Base-by-base conservation (phyloP, 2,797 vertebrate genomes). In the Sardinella longiceps region DNA sequence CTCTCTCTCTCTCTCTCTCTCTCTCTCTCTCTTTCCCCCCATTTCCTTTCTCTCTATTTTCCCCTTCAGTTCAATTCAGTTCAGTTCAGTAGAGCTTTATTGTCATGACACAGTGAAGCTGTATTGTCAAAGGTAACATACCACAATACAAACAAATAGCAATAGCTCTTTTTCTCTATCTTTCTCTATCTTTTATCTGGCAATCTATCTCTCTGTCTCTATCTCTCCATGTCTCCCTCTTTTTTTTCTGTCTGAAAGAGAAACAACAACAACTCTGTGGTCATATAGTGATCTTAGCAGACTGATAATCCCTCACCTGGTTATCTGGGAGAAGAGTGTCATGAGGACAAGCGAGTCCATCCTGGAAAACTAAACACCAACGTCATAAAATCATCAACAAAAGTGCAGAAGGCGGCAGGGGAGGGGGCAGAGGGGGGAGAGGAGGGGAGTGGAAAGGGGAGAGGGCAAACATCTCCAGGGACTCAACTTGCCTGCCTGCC, bases 31-130 rank as follows among this genome's bases (percentile, higher is more conserved):
- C n/a, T n/a, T n/a, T n/a, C 46, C 46, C 46, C 46, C 46, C 46
- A n/a, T 14, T 9, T 11, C 46, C 51, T 53, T 6, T 53, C 5
- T 20, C 14, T 20, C 50, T 51, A 0, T 20, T 2, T 23, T 20
- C 9, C 18, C 1, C 51, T 14, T 9, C 46, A 7, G 12, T 48
- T 48, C 7, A 56, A 56, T 56, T 56, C 53, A 56, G 7, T 48
- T 9, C 46, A 56, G 23, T 56, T 56, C 20, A 56, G 23, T 18
- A 18, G 20, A 56, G 53, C 53, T 56, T 3, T 56, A 56, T 23
- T 56, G 53, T 15, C 53, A 56, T 56, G 53, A 56, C 86, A 86
- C 89, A 90, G 86, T 80, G 85, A 91, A 91, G 89, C 90, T 10
- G 88, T 84, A 81, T 20, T 56, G 53, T 10, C 53, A 56, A 56